Conservation (phyloP, 2,113 vertebrate species). For the Murina feae region DNA sequence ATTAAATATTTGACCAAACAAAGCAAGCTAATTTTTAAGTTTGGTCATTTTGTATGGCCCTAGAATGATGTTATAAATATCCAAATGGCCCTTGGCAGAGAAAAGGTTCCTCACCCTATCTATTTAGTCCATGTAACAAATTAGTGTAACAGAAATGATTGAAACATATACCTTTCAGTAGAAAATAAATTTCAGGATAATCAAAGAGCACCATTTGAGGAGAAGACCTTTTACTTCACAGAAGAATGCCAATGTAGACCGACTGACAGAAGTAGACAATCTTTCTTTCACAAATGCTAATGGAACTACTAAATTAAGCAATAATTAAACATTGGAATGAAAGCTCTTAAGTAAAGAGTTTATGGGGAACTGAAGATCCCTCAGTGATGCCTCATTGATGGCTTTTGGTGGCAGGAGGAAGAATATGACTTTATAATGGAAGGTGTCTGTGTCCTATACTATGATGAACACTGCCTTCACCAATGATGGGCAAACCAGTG, state of each 20-base stretch:
- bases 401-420: neutral
- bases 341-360: neutral
- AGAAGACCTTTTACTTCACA: neutral
- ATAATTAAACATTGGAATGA: neutral
- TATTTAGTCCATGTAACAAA: neutral
- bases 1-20: too few relatives aligned
- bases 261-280: neutral
- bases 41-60: too few relatives aligned
- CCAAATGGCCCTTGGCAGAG: too few relatives aligned
- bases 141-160: neutral
- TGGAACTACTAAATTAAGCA: neutral
- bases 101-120: neutral
- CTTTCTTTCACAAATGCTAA: neutral
- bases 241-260: neutral
- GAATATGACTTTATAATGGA: neutral
- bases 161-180: neutral
- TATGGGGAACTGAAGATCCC: neutral
- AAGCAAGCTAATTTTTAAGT: too few relatives aligned
- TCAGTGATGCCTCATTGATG: neutral
- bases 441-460: neutral
- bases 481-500: neutral
- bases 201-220: neutral
- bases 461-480: neutral
- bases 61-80: too few relatives aligned
- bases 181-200: neutral